Percentiles rank a stretch among this genome's conserved stretches.
These are phyloP conservation scores for Scytalopus superciliaris DNA, from an alignment of 2,113 vertebrate genomes.

Conservation along the genomic window DNA sequence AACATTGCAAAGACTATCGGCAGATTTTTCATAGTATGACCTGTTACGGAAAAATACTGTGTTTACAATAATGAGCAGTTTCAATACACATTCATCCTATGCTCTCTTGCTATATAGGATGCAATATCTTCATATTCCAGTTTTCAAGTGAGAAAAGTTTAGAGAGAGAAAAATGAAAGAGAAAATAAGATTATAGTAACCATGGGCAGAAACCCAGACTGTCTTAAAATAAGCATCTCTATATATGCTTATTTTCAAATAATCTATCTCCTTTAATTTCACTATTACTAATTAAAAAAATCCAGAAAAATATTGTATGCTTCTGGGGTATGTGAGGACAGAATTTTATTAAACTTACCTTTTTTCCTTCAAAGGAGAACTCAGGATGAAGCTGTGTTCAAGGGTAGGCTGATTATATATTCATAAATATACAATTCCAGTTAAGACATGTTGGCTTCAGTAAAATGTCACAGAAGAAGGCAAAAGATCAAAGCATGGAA, in stretches of 20 bases:
- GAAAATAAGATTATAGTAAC: not conserved
- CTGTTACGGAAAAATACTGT: not conserved
- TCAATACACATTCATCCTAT: not conserved
- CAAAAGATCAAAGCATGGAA: not conserved
- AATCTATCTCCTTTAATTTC: not conserved
- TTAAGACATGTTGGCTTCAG: not conserved
- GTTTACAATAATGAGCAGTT: not conserved
- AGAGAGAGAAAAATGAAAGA: not conserved
- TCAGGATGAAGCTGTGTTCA: not conserved
- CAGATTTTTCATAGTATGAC: not conserved
- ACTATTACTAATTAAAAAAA: not conserved
- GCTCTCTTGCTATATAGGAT: not conserved
- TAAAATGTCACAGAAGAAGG: not conserved
- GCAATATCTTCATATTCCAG: not conserved
- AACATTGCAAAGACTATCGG: not conserved
- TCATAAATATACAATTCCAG: not conserved
- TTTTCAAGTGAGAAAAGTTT: not conserved
- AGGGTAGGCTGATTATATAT: not conserved
- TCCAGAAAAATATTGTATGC: not conserved
- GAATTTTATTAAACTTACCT: not conserved
- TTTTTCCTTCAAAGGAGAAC: not conserved
- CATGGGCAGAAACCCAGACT: not conserved
- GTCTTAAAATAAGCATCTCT: not conserved
- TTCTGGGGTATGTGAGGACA: not conserved
- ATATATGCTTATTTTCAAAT: not conserved